Percentiles rank a stretch among this genome's conserved stretches.
Conservation (phyloP, 2,113 vertebrate genomes). For the Psophia crepitans region DNA sequence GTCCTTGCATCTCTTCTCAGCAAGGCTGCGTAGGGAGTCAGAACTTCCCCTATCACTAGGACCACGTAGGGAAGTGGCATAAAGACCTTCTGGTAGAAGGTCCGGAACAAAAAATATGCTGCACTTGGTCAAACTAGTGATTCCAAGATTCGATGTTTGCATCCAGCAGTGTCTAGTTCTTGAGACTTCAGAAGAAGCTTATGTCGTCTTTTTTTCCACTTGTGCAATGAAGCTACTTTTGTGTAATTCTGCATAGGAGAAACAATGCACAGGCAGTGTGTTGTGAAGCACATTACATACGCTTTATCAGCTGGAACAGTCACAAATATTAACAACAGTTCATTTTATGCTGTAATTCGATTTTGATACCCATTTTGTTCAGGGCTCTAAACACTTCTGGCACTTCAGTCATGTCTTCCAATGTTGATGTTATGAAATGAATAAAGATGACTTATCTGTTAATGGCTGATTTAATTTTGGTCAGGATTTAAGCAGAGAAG, state of each 20-base stretch:
- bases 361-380: not conserved
- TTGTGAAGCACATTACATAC: not conserved
- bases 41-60: not conserved
- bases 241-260: not conserved
- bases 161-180: not conserved
- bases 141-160: not conserved
- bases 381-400: not conserved
- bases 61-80: not conserved
- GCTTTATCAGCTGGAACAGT: not conserved
- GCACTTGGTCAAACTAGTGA: not conserved
- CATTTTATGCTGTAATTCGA: not conserved
- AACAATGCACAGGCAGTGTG: not conserved
- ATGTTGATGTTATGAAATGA: not conserved
- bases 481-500: not conserved
- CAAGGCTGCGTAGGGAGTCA: not conserved
- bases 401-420: not conserved
- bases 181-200: not conserved
- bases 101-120: not conserved
- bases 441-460: not conserved
- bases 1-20: not conserved
- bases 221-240: not conserved
- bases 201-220: not conserved
- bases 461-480: not conserved
- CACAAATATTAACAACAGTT: not conserved
- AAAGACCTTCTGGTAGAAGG: not conserved